Conservation (phyloP, 2,113 vertebrate genomes). For the Piprites chloris region DNA sequence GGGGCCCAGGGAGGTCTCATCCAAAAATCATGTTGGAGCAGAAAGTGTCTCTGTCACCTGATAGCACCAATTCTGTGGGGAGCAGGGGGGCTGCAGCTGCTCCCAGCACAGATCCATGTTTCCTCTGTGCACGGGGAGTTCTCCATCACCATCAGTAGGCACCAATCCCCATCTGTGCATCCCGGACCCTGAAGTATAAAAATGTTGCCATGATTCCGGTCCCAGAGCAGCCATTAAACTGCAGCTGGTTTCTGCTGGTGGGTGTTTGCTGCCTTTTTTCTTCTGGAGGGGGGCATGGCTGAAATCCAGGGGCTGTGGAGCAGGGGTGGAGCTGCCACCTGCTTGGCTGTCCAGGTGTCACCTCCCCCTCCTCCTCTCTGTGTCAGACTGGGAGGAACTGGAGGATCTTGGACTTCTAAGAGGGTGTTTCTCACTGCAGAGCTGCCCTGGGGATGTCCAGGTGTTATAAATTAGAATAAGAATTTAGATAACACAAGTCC, state of each 20-base stretch:
- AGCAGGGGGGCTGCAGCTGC: not conserved
- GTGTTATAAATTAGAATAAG: no score
- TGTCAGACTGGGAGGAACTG: rapidly evolving
- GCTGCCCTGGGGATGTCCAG: not conserved
- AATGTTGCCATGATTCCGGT: rapidly evolving
- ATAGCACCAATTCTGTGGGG: rapidly evolving
- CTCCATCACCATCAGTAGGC: not conserved
- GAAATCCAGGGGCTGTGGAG: rapidly evolving
- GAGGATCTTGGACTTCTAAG: not conserved
- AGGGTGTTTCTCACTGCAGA: not conserved
- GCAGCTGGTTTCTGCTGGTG: not conserved
- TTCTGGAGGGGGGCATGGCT: no score
- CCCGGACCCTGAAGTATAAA: not conserved
- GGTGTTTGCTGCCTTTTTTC: not conserved
- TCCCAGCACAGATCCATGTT: rapidly evolving
- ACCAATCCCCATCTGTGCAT: not conserved
- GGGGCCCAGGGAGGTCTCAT: not conserved
- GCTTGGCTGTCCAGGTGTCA: rapidly evolving
- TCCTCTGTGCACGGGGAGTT: rapidly evolving
- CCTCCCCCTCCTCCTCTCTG: not conserved
- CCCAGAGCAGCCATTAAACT: not conserved
- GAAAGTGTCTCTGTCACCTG: rapidly evolving
- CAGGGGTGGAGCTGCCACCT: rapidly evolving
- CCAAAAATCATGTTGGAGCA: rapidly evolving
- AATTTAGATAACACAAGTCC: no score